Evolutionary conservation across 2,113 vertebrate genomes (phyloP).

Genomic region (Dipodomys stephensi): DNA sequence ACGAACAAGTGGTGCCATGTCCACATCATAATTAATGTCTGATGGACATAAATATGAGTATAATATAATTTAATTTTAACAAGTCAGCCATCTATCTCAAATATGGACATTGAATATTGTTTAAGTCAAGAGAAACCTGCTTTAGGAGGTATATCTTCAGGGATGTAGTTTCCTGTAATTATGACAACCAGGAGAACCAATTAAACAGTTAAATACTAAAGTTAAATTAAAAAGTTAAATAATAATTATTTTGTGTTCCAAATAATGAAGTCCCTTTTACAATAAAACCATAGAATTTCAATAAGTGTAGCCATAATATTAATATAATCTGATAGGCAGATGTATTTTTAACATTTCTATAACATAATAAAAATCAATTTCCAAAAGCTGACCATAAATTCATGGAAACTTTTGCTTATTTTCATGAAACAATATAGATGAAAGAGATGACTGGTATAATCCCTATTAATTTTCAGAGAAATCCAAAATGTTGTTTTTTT

Average conservation of each 20-base stretch:
- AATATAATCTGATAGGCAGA: neutral
- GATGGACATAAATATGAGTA: neutral
- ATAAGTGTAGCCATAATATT: neutral
- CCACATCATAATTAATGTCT: neutral
- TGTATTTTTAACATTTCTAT: neutral
- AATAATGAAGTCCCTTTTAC: neutral
- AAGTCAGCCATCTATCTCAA: neutral
- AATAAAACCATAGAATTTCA: neutral
- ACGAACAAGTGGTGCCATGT: too few relatives aligned
- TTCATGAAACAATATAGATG: neutral
- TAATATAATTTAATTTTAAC: neutral
- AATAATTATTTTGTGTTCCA: neutral
- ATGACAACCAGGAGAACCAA: neutral
- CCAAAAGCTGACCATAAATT: neutral
- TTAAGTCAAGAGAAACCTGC: neutral
- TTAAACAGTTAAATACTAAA: neutral
- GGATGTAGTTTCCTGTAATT: neutral
- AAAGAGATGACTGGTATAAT: neutral
- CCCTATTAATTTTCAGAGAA: constrained; percentile 30
- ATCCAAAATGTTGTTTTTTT: neutral
- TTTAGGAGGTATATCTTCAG: neutral
- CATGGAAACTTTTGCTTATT: neutral
- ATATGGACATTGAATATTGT: neutral
- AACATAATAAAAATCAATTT: constrained; percentile 16
- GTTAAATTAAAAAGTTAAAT: too few relatives aligned